These are phyloP conservation scores for Acanthurus leucopareius DNA, from an alignment of 2,797 vertebrate genomes.

Conservation along the genomic window DNA sequence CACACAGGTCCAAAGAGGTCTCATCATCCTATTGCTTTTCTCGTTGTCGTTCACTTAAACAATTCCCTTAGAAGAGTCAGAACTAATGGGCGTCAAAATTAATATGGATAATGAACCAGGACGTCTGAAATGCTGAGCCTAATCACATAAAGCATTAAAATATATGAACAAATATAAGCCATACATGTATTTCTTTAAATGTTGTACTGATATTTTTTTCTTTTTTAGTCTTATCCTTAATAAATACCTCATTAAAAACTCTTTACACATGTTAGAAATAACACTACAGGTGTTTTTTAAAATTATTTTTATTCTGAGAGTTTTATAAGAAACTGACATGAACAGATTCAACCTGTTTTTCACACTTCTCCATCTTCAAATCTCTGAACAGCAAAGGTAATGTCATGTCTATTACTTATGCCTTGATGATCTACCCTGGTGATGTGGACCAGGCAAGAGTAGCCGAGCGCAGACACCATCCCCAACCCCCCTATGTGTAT, in stretches of 20 bases:
- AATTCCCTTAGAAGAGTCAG: slow-evolving; percentile 72
- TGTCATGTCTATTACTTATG: slow-evolving; percentile 85
- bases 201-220: not conserved
- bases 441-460: slow-evolving; percentile 89
- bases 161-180: not conserved
- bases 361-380: not conserved
- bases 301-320: no score
- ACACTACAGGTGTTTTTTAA: not conserved
- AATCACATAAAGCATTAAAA: slow-evolving; percentile 41
- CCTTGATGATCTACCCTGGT: slow-evolving; percentile 81
- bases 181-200: not conserved
- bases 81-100: slow-evolving; percentile 85
- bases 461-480: slow-evolving; percentile 91
- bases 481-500: slow-evolving; percentile 82
- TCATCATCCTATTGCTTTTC: slow-evolving; percentile 70
- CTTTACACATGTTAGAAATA: not conserved
- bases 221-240: not conserved
- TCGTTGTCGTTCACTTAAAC: slow-evolving; percentile 40
- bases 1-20: slow-evolving; percentile 55
- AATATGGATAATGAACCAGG: slow-evolving; percentile 74
- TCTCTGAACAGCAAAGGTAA: slow-evolving; percentile 31
- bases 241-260: not conserved
- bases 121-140: not conserved
- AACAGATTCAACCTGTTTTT: not conserved
- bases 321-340: not conserved